Evolutionary conservation across 2,888 invertebrate species (phyloP).

Genomic region (Drosophila heteroneura): DNA sequence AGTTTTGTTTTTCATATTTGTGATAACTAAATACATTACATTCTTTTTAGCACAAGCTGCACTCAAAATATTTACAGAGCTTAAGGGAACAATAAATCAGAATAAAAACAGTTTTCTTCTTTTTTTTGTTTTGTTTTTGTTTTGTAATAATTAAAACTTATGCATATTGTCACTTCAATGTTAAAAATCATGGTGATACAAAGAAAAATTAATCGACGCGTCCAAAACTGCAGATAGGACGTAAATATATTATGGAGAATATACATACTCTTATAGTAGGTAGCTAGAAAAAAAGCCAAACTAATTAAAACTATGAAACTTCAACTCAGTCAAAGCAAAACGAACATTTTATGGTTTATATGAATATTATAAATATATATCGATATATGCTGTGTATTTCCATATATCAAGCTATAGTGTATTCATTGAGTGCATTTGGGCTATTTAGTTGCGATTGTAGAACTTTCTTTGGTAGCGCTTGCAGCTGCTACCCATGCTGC

Average conservation of each 20-base stretch:
- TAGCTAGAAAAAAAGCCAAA: slow-evolving; percentile 27
- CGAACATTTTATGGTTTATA: slow-evolving; percentile 65
- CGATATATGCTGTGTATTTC: slow-evolving; percentile 10
- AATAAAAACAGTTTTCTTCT: slow-evolving; percentile 16
- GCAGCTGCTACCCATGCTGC: slow-evolving; percentile 77
- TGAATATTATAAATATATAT: not conserved
- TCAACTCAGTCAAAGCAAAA: slow-evolving; percentile 78
- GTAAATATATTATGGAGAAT: slow-evolving; percentile 15
- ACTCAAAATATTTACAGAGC: slow-evolving; percentile 68
- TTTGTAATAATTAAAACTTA: slow-evolving; percentile 21
- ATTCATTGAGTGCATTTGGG: not conserved
- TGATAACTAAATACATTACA: slow-evolving; percentile 21
- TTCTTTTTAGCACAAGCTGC: slow-evolving; percentile 28
- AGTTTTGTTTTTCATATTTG: slow-evolving; percentile 25
- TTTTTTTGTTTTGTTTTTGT: not conserved
- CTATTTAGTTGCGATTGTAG: slow-evolving; percentile 78
- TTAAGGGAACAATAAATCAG: slow-evolving; percentile 19
- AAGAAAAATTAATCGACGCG: slow-evolving; percentile 6
- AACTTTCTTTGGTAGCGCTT: slow-evolving; percentile 85
- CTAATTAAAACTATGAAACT: slow-evolving; percentile 56
- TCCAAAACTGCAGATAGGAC: slow-evolving; percentile 32
- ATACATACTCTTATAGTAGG: slow-evolving; percentile 4
- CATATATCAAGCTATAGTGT: slow-evolving; percentile 9
- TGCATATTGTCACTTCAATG: slow-evolving; percentile 35
- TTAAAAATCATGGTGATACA: slow-evolving; percentile 10